A percentile compares a stretch with the other conserved stretches of the same genome.
Evolutionary conservation across 2,113 vertebrate genomes (phyloP).

Genomic region (Cyanoderma ruficeps): DNA sequence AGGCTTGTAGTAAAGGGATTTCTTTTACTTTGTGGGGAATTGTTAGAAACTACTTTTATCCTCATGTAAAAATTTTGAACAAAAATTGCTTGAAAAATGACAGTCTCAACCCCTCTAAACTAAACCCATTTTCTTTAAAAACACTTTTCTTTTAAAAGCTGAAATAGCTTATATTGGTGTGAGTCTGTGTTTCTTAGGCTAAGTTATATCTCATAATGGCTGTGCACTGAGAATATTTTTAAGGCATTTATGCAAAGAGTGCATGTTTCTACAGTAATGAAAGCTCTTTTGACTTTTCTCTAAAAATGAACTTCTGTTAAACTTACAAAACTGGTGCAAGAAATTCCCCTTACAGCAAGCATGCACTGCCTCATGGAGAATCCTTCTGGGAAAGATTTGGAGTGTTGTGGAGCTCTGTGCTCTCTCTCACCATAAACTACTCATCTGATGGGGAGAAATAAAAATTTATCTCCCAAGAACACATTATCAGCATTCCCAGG

Average conservation of each 20-base stretch:
- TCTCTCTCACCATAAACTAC: not conserved
- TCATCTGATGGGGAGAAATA: not conserved
- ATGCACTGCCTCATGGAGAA: not conserved
- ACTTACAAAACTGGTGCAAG: not conserved
- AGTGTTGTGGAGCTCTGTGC: not conserved
- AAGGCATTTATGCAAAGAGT: not conserved
- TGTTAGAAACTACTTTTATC: not conserved
- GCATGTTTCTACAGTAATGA: accelerated
- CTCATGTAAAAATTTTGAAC: not conserved
- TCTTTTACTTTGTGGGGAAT: not conserved
- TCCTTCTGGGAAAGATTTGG: not conserved
- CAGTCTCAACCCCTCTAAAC: not conserved
- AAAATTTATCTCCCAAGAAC: slow-evolving; percentile 10
- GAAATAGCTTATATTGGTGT: not conserved
- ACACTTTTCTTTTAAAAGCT: not conserved
- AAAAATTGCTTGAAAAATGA: not conserved
- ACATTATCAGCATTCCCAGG: not conserved
- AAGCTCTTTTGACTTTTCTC: not conserved
- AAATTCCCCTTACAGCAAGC: not conserved
- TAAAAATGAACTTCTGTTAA: not conserved
- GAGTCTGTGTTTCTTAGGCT: not conserved
- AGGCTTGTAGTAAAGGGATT: not conserved
- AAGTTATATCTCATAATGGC: not conserved
- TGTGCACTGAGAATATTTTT: not conserved
- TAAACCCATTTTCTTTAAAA: not conserved